These are phyloP conservation scores for Solenodon paradoxus DNA, from an alignment of 2,113 vertebrate species.

Conservation along the genomic window DNA sequence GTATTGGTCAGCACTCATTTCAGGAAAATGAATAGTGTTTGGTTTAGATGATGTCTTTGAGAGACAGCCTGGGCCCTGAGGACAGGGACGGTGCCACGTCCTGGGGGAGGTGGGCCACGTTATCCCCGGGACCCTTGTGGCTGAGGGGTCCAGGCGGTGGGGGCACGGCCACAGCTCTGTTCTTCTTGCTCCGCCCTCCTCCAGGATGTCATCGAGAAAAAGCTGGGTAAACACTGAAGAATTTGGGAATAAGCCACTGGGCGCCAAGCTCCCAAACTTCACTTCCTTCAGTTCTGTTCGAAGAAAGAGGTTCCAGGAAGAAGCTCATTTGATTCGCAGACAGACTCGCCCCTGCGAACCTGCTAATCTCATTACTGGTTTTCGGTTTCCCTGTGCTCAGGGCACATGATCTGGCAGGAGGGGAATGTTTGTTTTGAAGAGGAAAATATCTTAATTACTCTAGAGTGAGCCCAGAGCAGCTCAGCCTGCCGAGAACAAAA, in stretches of 20 bases:
- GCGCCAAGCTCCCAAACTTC: neutral
- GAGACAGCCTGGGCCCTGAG: too few relatives aligned
- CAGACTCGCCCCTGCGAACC: accelerated
- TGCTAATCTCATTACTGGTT: neutral
- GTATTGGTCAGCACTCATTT: neutral
- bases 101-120: too few relatives aligned
- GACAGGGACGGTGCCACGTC: too few relatives aligned
- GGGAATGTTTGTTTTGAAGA: neutral
- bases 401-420: neutral
- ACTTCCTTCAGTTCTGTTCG: neutral
- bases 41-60: neutral
- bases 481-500: neutral
- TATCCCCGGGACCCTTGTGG: too few relatives aligned
- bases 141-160: neutral
- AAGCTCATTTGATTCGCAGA: neutral
- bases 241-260: neutral
- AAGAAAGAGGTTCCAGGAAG: neutral
- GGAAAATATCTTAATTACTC: neutral
- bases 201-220: neutral
- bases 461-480: neutral
- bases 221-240: neutral
- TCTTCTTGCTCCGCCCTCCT: neutral
- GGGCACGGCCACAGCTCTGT: accelerated
- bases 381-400: neutral
- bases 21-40: neutral